phyloP scores from a whole-genome alignment of 1,140 invertebrate species.

The Stratiolaelaps scimitus region DNA sequence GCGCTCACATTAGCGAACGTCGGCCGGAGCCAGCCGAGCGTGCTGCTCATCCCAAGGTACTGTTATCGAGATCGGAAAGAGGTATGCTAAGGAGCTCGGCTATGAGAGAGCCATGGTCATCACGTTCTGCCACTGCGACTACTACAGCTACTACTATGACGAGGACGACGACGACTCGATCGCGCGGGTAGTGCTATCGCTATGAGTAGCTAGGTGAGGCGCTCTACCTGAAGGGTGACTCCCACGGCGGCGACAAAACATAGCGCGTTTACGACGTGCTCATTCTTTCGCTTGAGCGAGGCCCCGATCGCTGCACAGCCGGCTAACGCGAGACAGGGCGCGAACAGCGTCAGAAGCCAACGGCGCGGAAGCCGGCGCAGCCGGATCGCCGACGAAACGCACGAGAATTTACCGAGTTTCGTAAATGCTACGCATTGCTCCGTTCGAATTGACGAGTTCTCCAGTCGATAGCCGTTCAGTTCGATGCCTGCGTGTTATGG shows the following conservation, averaged over 20 bases:
- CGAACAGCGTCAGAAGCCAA: constrained; percentile 3
- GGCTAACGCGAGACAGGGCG: not conserved
- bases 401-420: not conserved
- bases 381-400: not conserved
- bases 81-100: too few relatives aligned
- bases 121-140: too few relatives aligned
- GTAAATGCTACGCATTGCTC: not conserved
- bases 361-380: constrained; percentile 1
- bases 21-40: too few relatives aligned
- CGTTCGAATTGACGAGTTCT: not conserved
- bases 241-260: constrained; percentile 5
- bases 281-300: not conserved
- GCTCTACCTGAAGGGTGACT: not conserved
- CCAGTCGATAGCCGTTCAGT: constrained; percentile 1
- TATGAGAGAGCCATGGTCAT: too few relatives aligned
- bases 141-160: too few relatives aligned
- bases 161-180: too few relatives aligned
- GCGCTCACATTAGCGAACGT: too few relatives aligned
- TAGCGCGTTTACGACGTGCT: constrained; percentile 18
- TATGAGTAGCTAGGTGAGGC: not conserved
- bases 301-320: not conserved
- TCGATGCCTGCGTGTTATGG: constrained; percentile 15
- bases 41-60: too few relatives aligned
- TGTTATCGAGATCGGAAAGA: too few relatives aligned
- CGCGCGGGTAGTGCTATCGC: too few relatives aligned